These are phyloP conservation scores for Dascyllus trimaculatus DNA, from an alignment of 2,113 vertebrate genomes.

Conservation along the genomic window DNA sequence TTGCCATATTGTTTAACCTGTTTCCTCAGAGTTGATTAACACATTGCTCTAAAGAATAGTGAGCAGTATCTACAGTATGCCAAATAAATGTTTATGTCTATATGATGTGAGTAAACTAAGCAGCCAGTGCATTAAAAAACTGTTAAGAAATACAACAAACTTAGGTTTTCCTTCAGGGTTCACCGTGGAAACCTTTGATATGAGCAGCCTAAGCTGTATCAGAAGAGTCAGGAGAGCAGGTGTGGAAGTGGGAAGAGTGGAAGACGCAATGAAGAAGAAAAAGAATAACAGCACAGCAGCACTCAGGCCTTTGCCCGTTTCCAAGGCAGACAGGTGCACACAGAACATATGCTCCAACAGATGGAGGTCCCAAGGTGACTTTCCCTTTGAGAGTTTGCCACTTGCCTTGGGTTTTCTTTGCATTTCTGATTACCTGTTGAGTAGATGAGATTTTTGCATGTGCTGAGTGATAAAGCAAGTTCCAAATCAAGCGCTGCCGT, in stretches of 20 bases:
- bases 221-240: slow-evolving; percentile 27
- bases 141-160: too few species aligned
- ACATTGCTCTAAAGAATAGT: too few species aligned
- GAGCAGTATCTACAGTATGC: too few species aligned
- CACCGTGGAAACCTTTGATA: neutral
- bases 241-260: slow-evolving; percentile 1
- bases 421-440: slow-evolving; percentile 67
- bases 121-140: too few species aligned
- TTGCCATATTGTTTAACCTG: neutral
- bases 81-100: too few species aligned
- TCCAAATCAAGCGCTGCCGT: slow-evolving; percentile 32
- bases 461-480: slow-evolving; percentile 19
- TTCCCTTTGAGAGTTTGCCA: slow-evolving; percentile 47
- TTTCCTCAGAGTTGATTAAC: neutral
- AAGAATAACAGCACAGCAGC: slow-evolving; percentile 24
- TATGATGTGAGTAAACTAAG: too few species aligned
- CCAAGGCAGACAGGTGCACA: slow-evolving; percentile 44
- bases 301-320: slow-evolving; percentile 22
- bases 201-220: slow-evolving; percentile 5
- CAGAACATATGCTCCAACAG: slow-evolving; percentile 60
- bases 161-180: too few species aligned
- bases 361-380: slow-evolving; percentile 66
- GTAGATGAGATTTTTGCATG: slow-evolving; percentile 30
- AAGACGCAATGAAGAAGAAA: slow-evolving; percentile 16
- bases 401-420: slow-evolving; percentile 49